Evolutionary conservation across 2,888 invertebrate genomes (phyloP), one percentile per base, ranked within the genome.

Genomic region (Caenorhabditis sp.): DNA sequence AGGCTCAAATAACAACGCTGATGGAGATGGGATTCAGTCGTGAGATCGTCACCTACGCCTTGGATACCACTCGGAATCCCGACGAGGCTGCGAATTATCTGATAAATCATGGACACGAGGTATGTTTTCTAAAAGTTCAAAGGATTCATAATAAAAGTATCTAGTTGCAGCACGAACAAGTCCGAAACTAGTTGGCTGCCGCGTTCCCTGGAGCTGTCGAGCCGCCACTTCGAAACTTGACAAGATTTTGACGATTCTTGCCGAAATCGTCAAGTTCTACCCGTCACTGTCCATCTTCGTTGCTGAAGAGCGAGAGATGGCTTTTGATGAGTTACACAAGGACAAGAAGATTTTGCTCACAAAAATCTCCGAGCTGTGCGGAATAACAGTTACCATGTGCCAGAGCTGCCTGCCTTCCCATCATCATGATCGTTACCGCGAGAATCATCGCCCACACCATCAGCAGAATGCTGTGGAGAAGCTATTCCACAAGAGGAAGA

Each of bases 21-120:
- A 80, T 88, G 78, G 89, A 89, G 18, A 84, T 89, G 82, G 89
- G 89, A 60, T 89, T 89, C 77, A 81, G 82, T 3, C 82, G 88
- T 22, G 81, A 83, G 3, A 80, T 82, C 32, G 86, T 85, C 9
- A 58, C 77, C 0, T 70, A 83, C 24, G 89, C 89, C 8, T 78
- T 89, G 18, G 56, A 70, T 1, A 51, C 56, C 15, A 70, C 76
- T 11, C 11, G 68, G 18, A 76, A 37, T 61, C 26, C 61, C 4
- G 80, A 72, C 18, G 86, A 84, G 40, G 86, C 86, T 18, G 83
- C 82, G 5, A 82, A 84, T 13, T 86, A 58, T 44, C 40, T 80
- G 28, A 44, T 80, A 2, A 60, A 62, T 37, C 77, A 77, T 40
- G 64, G 56, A 24, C 44, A 77, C 22, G 69, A 69, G 22, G 67